These are phyloP conservation scores for Agelas oroides DNA, from an alignment of 37 sponge, comb jelly and placozoan species.

Conservation along the genomic window DNA sequence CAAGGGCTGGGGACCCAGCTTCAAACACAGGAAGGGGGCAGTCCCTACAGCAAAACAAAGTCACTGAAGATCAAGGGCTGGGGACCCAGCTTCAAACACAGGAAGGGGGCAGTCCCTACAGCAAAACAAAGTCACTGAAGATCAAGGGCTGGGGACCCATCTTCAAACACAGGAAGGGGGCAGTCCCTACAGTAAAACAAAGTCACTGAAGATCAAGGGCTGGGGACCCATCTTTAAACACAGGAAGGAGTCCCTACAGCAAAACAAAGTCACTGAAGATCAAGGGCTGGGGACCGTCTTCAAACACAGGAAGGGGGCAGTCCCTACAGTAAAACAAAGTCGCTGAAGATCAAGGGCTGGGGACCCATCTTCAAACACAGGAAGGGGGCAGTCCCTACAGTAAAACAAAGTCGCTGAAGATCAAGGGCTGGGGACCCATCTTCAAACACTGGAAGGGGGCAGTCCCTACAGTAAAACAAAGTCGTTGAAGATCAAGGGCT, in stretches of 20 bases:
- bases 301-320: constrained; percentile 37
- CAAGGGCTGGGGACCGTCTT: not conserved
- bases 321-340: constrained; percentile 41
- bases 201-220: constrained; percentile 15
- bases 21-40: constrained; percentile 37
- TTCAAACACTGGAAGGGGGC: constrained; percentile 38
- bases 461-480: constrained; percentile 20
- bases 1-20: constrained; percentile 1
- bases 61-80: constrained; percentile 12
- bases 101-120: constrained; percentile 42
- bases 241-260: constrained; percentile 40
- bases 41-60: no score
- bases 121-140: no score
- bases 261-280: constrained; percentile 29
- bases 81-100: constrained; percentile 10
- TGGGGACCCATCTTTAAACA: constrained; percentile 5
- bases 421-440: constrained; percentile 12
- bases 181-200: constrained; percentile 15
- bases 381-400: constrained; percentile 42
- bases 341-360: constrained; percentile 14
- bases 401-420: no score
- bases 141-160: constrained; percentile 14
- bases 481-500: constrained; percentile 14
- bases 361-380: constrained; percentile 20
- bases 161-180: constrained; percentile 40